These are phyloP conservation scores for Drosophila bifasciata DNA, from an alignment of 1,140 invertebrate genomes.

Conservation along the genomic window DNA sequence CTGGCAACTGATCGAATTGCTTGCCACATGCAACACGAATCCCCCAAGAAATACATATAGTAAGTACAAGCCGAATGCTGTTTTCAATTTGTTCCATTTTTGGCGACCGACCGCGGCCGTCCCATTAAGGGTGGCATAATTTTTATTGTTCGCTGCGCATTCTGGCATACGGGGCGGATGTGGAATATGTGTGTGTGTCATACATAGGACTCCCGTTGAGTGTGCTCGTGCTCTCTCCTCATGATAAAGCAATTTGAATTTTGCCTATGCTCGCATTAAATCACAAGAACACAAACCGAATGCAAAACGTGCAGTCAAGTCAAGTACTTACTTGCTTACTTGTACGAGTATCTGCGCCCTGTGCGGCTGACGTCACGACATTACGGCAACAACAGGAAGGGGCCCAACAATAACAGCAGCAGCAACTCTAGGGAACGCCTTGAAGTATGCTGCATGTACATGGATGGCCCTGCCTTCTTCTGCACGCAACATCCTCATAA, in stretches of 20 bases:
- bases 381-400: neutral
- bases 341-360: neutral
- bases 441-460: slow-evolving; percentile 52
- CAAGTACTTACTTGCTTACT: neutral
- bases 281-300: slow-evolving; percentile 33
- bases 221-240: slow-evolving; percentile 15
- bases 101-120: slow-evolving; percentile 4
- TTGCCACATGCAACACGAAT: slow-evolving; percentile 58
- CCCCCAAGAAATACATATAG: slow-evolving; percentile 2
- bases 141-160: slow-evolving; percentile 31
- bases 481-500: slow-evolving; percentile 76
- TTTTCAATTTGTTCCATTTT: slow-evolving; percentile 36
- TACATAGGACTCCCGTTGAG: neutral
- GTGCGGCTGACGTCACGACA: slow-evolving; percentile 32
- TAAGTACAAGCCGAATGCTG: slow-evolving; percentile 7
- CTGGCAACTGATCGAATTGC: slow-evolving; percentile 67
- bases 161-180: slow-evolving; percentile 57
- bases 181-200: slow-evolving; percentile 21
- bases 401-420: neutral
- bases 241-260: slow-evolving; percentile 38
- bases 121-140: slow-evolving; percentile 42
- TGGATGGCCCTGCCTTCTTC: slow-evolving; percentile 16
- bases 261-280: slow-evolving; percentile 32
- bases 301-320: slow-evolving; percentile 25
- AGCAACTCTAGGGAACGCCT: slow-evolving; percentile 53